Evolutionary conservation across 2,888 invertebrate genomes (phyloP), one percentile per base, ranked within the genome.

Genomic region (Cosmia trapezina): DNA sequence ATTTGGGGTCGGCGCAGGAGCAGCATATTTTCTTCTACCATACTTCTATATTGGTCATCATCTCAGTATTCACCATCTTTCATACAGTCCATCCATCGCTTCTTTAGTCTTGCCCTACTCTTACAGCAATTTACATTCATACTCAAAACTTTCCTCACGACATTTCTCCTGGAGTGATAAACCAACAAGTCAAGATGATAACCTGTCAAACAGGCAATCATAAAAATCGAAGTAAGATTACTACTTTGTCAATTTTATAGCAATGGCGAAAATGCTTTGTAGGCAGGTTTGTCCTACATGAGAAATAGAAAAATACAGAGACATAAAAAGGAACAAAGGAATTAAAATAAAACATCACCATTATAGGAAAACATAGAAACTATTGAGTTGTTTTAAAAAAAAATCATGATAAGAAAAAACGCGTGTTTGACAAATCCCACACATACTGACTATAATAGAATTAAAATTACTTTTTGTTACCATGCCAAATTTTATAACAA

Each of bases 391-490:
- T 11, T 59, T 43, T 28, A 43, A 37, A 37, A 19, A 33, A 57
- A 37, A n/a, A 41, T 2, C 4, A 11, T 12, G 11, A 33, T 73
- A 43, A 66, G 53, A 60, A 73, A 73, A 65, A 1, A 45, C 59
- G 45, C 45, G 17, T 3, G 37, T 59, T 57, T 59, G 37, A 53
- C 22, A 59, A 65, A 60, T 73, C 57, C 49, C 43, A 22, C 22
- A 49, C 57, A 45, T 53, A 51, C 17, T 54, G 33, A 57, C 22
- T 28, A 17, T 14, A 41, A 5, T 22, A n/a, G 28, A 74, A 66
- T 28, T 51, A 64, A 12, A 47, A 60, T 73, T 53, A 66, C 14
- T 14, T 73, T 73, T 73, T 60, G 57, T 73, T 60, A 41, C 37
- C 22, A 65, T 51, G 51, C 12, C 28, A 19, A 59, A 51, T 6